Base-by-base conservation (phyloP, 2,888 invertebrate genomes). In the Zaprionus lineosus region DNA sequence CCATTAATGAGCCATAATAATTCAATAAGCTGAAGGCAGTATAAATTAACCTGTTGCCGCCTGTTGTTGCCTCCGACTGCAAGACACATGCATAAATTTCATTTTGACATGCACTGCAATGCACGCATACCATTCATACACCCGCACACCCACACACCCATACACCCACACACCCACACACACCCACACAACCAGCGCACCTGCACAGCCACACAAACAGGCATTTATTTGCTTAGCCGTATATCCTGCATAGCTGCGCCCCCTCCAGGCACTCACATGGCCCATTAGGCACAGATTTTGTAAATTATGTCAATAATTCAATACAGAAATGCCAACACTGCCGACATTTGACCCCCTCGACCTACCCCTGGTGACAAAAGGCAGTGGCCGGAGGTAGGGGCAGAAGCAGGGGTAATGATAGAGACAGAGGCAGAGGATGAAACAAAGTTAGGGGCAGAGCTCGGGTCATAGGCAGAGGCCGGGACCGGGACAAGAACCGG, bases 241-340 rank as follows among this genome's bases (percentile, higher is more conserved):
- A 48, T 24, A 68, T 68, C 34, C 65, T 46, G 40, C 44, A 40
- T 9, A 11, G 53, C 41, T 31, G 15, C 24, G 18, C 67, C 41
- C 53, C 57, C 43, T 51, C 48, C 57, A 52, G 64, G 57, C 64
- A 74, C 57, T 77, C 70, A 72, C 55, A 74, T 70, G 77, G 68
- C 69, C 74, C 81, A 81, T 81, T 83, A 81, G 84, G 74, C 81
- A 83, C 81, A 81, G 81, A 81, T 81, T 83, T 77, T 74, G 81
- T 81, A 77, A 81, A 83, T 81, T 81, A 81, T 81, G 77, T 74
- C 84, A 83, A 81, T 81, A 81, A 81, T 81, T 81, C 84, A 83
- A 83, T 81, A 70, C 74, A 83, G 81, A 79, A 82, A 67, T 74
- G 74, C 65, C 59, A 66, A 75, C 67, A 64, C 50, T 64, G 75